These are phyloP conservation scores for Allolobophora icterica DNA, from an alignment of 2,888 invertebrate species.

Conservation along the genomic window DNA sequence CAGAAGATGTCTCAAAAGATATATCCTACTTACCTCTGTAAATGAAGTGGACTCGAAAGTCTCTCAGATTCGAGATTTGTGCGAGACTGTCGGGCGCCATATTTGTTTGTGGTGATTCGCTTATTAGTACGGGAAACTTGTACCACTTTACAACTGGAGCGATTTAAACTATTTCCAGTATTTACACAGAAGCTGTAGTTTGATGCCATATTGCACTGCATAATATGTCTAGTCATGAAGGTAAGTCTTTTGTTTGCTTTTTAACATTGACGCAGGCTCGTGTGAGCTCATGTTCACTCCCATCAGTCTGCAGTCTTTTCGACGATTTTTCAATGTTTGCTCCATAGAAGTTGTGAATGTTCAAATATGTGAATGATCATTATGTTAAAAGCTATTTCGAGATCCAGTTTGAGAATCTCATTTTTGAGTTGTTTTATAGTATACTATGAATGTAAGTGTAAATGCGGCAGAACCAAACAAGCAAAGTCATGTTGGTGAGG, in stretches of 20 bases:
- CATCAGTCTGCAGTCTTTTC: not conserved
- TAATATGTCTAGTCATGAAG: conserved; percentile 28
- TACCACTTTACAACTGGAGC: not conserved
- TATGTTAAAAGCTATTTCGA: not conserved
- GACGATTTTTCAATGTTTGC: not conserved
- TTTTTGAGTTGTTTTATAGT: not conserved
- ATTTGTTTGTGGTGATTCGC: conserved; percentile 1
- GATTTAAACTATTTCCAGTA: conserved; percentile 17
- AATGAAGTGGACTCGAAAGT: no score
- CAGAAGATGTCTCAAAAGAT: no score
- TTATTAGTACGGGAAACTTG: not conserved
- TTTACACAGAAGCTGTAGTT: not conserved
- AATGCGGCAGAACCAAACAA: not conserved
- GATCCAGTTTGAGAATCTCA: not conserved
- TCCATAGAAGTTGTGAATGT: not conserved
- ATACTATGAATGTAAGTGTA: not conserved
- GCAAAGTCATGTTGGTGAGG: not conserved
- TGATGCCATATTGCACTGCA: not conserved
- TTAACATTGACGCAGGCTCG: not conserved
- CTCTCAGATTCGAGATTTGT: not conserved
- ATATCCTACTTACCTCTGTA: no score
- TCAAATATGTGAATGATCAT: not conserved
- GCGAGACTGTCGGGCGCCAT: conserved; percentile 20
- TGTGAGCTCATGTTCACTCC: not conserved
- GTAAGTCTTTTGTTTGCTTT: not conserved